Conservation (phyloP, 2,888 invertebrate genomes). For the Eudemis profundana region DNA sequence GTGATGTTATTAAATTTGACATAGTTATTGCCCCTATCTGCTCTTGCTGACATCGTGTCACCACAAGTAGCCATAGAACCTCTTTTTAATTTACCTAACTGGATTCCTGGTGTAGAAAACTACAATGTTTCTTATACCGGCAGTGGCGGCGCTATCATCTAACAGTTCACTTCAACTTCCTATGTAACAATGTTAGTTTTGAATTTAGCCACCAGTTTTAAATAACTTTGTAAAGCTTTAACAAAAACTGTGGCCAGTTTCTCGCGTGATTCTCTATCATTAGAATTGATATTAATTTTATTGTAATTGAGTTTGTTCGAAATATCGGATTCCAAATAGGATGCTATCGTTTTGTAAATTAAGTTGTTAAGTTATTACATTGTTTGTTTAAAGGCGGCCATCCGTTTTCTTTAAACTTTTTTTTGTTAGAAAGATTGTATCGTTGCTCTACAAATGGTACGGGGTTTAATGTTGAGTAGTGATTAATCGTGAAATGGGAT, state of each 20-base stretch:
- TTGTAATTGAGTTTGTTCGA: slow-evolving; percentile 39
- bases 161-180: neutral
- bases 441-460: slow-evolving; percentile 1
- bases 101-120: slow-evolving; percentile 15
- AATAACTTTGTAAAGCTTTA: slow-evolving; percentile 19
- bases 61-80: slow-evolving; percentile 28
- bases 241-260: slow-evolving; percentile 9
- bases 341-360: slow-evolving; percentile 40
- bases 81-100: slow-evolving; percentile 32
- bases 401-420: slow-evolving; percentile 12
- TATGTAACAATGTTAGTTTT: slow-evolving; percentile 15
- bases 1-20: slow-evolving; percentile 32
- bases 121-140: slow-evolving; percentile 5
- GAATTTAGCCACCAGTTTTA: slow-evolving; percentile 9
- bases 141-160: neutral
- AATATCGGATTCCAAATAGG: slow-evolving; percentile 38
- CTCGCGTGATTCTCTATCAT: slow-evolving; percentile 36
- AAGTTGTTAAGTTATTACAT: slow-evolving; percentile 42
- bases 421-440: slow-evolving; percentile 11
- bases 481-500: neutral
- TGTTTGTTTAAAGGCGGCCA: slow-evolving; percentile 31
- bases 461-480: slow-evolving; percentile 5
- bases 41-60: slow-evolving; percentile 16
- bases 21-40: slow-evolving; percentile 29
- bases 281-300: slow-evolving; percentile 37